A percentile compares a stretch with the other conserved stretches of the same genome.
phyloP scores from a whole-genome alignment of 1,140 invertebrate species.

The Drosophila sproati region DNA sequence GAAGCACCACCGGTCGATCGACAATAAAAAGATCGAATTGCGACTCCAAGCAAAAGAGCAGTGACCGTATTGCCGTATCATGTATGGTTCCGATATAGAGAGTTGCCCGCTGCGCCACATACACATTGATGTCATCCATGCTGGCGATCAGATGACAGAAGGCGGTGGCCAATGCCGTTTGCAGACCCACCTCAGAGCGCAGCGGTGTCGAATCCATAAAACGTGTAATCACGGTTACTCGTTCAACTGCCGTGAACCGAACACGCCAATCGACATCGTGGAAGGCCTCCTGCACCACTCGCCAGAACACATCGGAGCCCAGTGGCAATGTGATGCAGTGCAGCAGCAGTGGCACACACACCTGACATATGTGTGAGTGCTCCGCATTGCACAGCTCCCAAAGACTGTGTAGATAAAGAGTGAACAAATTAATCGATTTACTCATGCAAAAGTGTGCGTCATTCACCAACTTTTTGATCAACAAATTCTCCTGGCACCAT shows the following conservation, averaged over 20 bases:
- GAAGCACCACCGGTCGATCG: slow-evolving; percentile 98
- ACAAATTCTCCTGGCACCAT: slow-evolving; percentile 98
- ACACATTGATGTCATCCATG: slow-evolving; percentile 97
- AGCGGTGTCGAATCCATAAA: slow-evolving; percentile 96
- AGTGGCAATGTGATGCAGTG: slow-evolving; percentile 97
- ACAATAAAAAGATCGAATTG: slow-evolving; percentile 98
- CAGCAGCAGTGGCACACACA: slow-evolving; percentile 94
- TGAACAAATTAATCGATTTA: neutral
- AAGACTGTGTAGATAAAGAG: slow-evolving; percentile 87
- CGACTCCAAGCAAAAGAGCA: slow-evolving; percentile 94
- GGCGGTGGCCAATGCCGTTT: slow-evolving; percentile 97
- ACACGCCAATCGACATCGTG: slow-evolving; percentile 94
- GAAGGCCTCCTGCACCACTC: slow-evolving; percentile 96
- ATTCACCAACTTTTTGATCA: slow-evolving; percentile 94
- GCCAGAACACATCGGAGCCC: slow-evolving; percentile 97
- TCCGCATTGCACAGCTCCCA: slow-evolving; percentile 97
- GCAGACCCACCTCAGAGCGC: slow-evolving; percentile 92
- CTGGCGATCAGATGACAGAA: slow-evolving; percentile 98
- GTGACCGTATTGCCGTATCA: slow-evolving; percentile 92
- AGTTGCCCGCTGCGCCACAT: slow-evolving; percentile 96
- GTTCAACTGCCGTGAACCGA: slow-evolving; percentile 96
- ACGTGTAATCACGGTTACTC: slow-evolving; percentile 95
- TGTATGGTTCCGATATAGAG: slow-evolving; percentile 97
- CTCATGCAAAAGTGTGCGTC: neutral
- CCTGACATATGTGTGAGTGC: slow-evolving; percentile 96